Evolutionary conservation across 2,113 vertebrate species (phyloP).

Genomic region (Rhea americana): DNA sequence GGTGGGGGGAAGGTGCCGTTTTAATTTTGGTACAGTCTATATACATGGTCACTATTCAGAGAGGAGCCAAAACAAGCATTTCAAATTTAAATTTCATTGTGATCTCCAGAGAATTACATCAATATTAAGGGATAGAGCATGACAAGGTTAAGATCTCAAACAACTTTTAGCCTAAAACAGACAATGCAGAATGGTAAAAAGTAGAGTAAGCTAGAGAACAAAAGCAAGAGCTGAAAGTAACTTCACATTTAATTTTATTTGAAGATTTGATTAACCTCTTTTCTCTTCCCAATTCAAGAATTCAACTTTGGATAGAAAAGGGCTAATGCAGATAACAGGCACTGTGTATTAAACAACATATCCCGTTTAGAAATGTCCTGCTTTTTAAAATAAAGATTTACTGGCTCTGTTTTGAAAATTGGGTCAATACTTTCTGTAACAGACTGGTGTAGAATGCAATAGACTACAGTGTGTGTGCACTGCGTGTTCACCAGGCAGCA

Average conservation of each 20-base stretch:
- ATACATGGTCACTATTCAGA: not conserved
- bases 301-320: conserved; percentile 11
- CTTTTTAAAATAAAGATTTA: not conserved
- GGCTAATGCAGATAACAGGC: not conserved
- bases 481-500: conserved; percentile 52
- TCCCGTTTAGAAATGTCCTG: not conserved
- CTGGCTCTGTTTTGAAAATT: not conserved
- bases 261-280: not conserved
- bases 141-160: conserved; percentile 41
- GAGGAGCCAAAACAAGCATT: conserved; percentile 57
- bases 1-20: not conserved
- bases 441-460: not conserved
- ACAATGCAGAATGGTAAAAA: conserved; percentile 60
- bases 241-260: conserved; percentile 2
- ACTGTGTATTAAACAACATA: not conserved
- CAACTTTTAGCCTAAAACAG: conserved; percentile 44
- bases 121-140: not conserved
- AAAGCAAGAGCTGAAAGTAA: conserved; percentile 56
- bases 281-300: not conserved
- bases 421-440: not conserved
- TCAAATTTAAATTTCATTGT: not conserved
- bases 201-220: conserved; percentile 50
- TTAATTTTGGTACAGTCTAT: not conserved
- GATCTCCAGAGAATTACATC: not conserved
- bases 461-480: conserved; percentile 24